Evolutionary conservation across 2,113 vertebrate genomes (phyloP).

Genomic region (Chroicocephalus ridibundus): DNA sequence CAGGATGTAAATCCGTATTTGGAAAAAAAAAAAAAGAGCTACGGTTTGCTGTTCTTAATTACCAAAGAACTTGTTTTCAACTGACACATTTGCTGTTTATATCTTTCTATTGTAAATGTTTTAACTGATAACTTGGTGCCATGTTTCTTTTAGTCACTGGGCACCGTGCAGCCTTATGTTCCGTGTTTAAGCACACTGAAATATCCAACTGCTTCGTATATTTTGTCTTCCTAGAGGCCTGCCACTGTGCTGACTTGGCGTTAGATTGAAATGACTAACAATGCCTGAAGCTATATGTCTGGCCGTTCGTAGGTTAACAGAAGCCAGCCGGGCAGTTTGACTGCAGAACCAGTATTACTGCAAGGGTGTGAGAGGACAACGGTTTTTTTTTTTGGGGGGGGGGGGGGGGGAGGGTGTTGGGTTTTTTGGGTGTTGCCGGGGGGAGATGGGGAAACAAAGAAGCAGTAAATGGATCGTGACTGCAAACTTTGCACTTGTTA

Average conservation of each 20-base stretch:
- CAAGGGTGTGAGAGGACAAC: neutral
- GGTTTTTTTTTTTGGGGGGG: neutral
- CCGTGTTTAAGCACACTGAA: conserved; percentile 72
- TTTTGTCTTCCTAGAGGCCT: conserved; percentile 77
- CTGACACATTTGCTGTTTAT: conserved; percentile 76
- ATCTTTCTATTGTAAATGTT: conserved; percentile 71
- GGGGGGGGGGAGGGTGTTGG: neutral
- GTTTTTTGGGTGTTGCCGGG: neutral
- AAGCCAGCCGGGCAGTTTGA: conserved; percentile 53
- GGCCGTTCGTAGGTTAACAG: neutral
- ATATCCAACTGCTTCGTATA: conserved; percentile 50
- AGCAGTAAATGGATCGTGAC: conserved; percentile 38
- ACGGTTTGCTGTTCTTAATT: conserved; percentile 84
- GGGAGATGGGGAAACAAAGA: neutral
- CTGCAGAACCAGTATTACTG: conserved; percentile 68
- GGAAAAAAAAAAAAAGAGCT: conserved; percentile 29
- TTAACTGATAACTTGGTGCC: conserved; percentile 77
- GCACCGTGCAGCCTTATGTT: conserved; percentile 72
- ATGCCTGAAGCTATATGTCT: conserved; percentile 44
- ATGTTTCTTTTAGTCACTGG: conserved; percentile 64
- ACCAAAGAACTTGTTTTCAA: conserved; percentile 91
- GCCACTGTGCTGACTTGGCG: conserved; percentile 77
- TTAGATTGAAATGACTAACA: neutral
- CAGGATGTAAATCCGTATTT: conserved; percentile 71
- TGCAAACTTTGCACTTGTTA: conserved; percentile 38